Percentiles rank a stretch among this genome's conserved stretches.
These are phyloP conservation scores for Excalfactoria chinensis DNA, from an alignment of 2,113 vertebrate genomes.

Conservation along the genomic window DNA sequence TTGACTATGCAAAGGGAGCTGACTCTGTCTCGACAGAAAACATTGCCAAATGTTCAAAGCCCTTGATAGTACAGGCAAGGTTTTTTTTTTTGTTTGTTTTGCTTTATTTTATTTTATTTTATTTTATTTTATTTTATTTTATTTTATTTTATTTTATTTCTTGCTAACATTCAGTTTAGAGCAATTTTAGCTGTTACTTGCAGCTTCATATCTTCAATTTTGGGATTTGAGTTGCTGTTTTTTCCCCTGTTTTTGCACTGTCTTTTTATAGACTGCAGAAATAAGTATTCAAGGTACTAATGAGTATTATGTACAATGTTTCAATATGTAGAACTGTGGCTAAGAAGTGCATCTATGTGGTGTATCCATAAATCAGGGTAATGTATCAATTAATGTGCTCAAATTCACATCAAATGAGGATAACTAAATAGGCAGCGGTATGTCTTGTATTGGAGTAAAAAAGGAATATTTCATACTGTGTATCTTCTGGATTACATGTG, in stretches of 20 bases:
- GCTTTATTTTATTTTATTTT: too few relatives aligned
- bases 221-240: neutral
- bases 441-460: neutral
- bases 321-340: neutral
- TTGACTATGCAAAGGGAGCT: conserved; percentile 8
- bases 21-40: conserved; percentile 13
- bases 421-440: neutral
- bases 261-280: neutral
- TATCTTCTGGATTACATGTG: neutral
- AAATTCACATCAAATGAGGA: neutral
- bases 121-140: too few relatives aligned
- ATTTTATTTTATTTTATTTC: too few relatives aligned
- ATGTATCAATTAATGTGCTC: neutral
- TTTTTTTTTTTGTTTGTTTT: too few relatives aligned
- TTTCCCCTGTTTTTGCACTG: neutral
- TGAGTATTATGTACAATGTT: neutral
- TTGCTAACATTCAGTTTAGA: neutral
- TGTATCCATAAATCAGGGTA: neutral
- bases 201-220: conserved; percentile 7
- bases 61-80: neutral
- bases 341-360: neutral
- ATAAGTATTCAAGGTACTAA: neutral
- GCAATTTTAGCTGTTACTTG: neutral
- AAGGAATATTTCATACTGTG: neutral
- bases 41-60: neutral